Percentiles rank a stretch among this genome's conserved stretches.
Evolutionary conservation across 2,888 invertebrate genomes (phyloP).

Genomic region (Dioctria linearis): DNA sequence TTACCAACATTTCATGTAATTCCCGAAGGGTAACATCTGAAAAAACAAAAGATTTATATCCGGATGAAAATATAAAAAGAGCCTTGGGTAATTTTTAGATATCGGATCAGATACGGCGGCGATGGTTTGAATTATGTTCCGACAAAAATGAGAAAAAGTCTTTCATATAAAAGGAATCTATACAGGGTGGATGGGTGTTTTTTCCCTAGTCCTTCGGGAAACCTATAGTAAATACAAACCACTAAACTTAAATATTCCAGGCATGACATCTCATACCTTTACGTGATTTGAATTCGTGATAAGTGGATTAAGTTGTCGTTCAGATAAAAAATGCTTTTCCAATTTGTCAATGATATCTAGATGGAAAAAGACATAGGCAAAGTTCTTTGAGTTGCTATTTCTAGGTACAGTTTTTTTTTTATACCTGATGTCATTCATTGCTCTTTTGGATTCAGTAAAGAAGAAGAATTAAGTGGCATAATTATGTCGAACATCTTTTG

Average conservation of each 20-base stretch:
- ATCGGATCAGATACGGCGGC: constrained; percentile 8
- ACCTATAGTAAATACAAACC: background rate
- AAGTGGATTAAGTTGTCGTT: constrained; percentile 52
- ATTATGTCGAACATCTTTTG: too few relatives aligned
- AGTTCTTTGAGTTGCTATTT: background rate
- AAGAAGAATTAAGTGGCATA: too few relatives aligned
- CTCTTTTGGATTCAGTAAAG: too few relatives aligned
- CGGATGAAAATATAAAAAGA: background rate
- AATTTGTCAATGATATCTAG: constrained; percentile 44
- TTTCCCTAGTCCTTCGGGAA: background rate
- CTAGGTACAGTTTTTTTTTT: too few relatives aligned
- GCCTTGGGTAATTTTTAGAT: constrained; percentile 39
- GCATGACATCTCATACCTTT: constrained; percentile 50
- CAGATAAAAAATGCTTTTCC: constrained; percentile 48
- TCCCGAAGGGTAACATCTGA: constrained; percentile 18
- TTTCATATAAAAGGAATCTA: background rate
- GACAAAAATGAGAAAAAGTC: background rate
- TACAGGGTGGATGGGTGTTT: background rate
- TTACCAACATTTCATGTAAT: background rate
- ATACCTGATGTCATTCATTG: too few relatives aligned
- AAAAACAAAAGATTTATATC: constrained; percentile 50
- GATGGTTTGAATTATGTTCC: background rate
- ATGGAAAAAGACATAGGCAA: background rate
- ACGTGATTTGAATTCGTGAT: constrained; percentile 48
- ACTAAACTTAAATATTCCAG: constrained; percentile 14